These are phyloP conservation scores for Trichogramma dendrolimi DNA, from an alignment of 2,888 invertebrate species.

Conservation along the genomic window DNA sequence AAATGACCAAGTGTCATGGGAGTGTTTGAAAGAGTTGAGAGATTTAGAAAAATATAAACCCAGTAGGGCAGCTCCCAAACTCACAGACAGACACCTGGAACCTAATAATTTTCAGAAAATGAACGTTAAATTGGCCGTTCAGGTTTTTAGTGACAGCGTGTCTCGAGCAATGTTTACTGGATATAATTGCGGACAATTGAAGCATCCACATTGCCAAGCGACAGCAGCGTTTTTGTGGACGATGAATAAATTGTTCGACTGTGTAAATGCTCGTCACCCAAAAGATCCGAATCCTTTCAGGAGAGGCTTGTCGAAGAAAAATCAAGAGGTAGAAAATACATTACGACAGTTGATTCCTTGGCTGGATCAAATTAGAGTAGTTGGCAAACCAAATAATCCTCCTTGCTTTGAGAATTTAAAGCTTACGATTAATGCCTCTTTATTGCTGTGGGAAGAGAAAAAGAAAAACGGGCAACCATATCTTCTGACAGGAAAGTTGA, in stretches of 20 bases:
- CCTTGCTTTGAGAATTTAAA: conserved; percentile 32
- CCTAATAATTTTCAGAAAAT: conserved; percentile 26
- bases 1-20: not conserved
- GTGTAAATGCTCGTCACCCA: conserved; percentile 26
- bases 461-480: conserved; percentile 23
- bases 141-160: conserved; percentile 28
- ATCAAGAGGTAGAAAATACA: conserved; percentile 21
- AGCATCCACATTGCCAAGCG: conserved; percentile 1
- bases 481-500: conserved; percentile 29
- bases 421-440: conserved; percentile 29
- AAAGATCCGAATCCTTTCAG: conserved; percentile 23
- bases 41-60: not conserved
- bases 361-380: conserved; percentile 15
- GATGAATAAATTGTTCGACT: conserved; percentile 31
- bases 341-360: conserved; percentile 13
- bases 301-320: conserved; percentile 13
- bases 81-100: not conserved
- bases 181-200: conserved; percentile 18
- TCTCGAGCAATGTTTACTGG: conserved; percentile 22
- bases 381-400: conserved; percentile 22
- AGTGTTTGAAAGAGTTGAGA: conserved; percentile 9
- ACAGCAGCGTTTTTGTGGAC: conserved; percentile 22
- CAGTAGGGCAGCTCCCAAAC: conserved; percentile 25
- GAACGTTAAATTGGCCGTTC: conserved; percentile 24
- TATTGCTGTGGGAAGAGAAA: conserved; percentile 31